phyloP scores from a whole-genome alignment of 2,888 invertebrate species.

The Agrotis ipsilon region DNA sequence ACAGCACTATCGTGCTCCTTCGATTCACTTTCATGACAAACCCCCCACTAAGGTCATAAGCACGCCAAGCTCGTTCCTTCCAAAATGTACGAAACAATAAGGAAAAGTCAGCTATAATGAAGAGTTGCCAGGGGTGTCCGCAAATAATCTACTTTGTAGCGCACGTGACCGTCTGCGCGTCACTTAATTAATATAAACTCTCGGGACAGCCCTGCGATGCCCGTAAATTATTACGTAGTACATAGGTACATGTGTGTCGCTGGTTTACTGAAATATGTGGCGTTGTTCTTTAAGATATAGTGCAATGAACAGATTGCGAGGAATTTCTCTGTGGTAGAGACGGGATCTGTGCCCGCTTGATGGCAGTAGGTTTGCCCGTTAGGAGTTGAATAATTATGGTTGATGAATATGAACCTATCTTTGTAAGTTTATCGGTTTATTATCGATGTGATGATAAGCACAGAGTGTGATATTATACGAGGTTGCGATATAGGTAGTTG shows the following conservation, averaged over 20 bases:
- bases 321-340: not conserved
- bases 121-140: constrained; percentile 71
- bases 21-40: not conserved
- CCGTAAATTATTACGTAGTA: constrained; percentile 57
- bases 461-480: too few relatives aligned
- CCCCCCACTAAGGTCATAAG: constrained; percentile 18
- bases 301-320: constrained; percentile 25
- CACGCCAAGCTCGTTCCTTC: constrained; percentile 17
- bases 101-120: constrained; percentile 71
- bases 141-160: constrained; percentile 78
- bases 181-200: constrained; percentile 80
- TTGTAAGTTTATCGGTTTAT: too few relatives aligned
- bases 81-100: constrained; percentile 70
- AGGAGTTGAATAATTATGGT: too few relatives aligned
- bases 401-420: too few relatives aligned
- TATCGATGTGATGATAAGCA: too few relatives aligned
- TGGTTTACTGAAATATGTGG: constrained; percentile 19
- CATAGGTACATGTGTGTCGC: constrained; percentile 33
- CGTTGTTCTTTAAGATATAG: constrained; percentile 28
- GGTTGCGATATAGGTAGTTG: too few relatives aligned
- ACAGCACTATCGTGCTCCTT: constrained; percentile 6
- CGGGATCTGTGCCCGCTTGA: not conserved
- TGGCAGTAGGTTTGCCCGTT: not conserved
- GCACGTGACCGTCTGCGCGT: constrained; percentile 74
- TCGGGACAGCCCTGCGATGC: constrained; percentile 62